A percentile compares a stretch with the other conserved stretches of the same genome.
Conservation (phyloP, 2,888 invertebrate species). For the Clunio marinus region DNA sequence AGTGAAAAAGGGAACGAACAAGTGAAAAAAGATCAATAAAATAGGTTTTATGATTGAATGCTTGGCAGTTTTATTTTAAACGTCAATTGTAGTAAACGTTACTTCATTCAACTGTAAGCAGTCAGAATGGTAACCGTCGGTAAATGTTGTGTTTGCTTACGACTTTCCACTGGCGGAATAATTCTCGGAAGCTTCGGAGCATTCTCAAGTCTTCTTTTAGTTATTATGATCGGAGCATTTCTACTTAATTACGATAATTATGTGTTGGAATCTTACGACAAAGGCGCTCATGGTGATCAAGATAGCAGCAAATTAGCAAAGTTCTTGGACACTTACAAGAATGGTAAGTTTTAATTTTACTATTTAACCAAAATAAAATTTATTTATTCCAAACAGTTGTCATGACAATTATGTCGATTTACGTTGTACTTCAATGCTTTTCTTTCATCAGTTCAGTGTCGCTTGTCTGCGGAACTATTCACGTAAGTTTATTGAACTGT, state of each 20-base stretch:
- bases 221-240: conserved; percentile 16
- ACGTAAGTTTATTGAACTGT: not conserved
- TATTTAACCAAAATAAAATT: not conserved
- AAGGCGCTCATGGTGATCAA: conserved; percentile 10
- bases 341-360: not conserved
- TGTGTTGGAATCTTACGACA: not conserved
- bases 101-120: too few relatives aligned
- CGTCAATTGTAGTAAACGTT: not conserved
- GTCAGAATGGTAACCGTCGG: conserved; percentile 5
- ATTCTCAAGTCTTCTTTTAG: not conserved
- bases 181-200: not conserved
- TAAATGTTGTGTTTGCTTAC: conserved; percentile 19
- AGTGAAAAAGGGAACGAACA: too few relatives aligned
- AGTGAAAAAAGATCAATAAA: not conserved
- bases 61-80: too few relatives aligned
- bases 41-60: too few relatives aligned
- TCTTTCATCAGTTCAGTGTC: conserved; percentile 8
- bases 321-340: conserved; percentile 26
- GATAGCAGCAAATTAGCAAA: conserved; percentile 12
- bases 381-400: conserved; percentile 20
- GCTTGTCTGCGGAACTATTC: conserved; percentile 17
- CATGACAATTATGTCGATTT: not conserved
- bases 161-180: conserved; percentile 1
- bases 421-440: conserved; percentile 19
- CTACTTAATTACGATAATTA: conserved; percentile 23